A percentile compares a stretch with the other conserved stretches of the same genome.
phyloP scores from a whole-genome alignment of 2,888 invertebrate species.

The Scaptomyza parva region DNA sequence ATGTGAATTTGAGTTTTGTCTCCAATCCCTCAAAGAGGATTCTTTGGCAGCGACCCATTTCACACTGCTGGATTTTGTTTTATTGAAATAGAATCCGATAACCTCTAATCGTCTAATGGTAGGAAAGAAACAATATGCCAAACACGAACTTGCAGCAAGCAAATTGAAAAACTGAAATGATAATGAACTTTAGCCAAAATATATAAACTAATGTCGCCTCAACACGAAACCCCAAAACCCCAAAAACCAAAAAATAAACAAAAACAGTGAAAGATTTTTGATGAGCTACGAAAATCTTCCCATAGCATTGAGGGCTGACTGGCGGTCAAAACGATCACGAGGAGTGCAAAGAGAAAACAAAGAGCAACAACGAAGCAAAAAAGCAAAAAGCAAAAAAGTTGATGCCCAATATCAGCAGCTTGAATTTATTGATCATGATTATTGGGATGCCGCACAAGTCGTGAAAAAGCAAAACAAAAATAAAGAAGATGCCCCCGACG shows the following conservation, averaged over 20 bases:
- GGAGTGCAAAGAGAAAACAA: constrained; percentile 21
- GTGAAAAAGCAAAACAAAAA: constrained; percentile 51
- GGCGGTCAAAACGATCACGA: constrained; percentile 74
- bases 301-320: constrained; percentile 52
- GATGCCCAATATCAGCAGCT: constrained; percentile 53
- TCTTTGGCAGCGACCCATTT: constrained; percentile 55
- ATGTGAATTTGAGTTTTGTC: constrained; percentile 20
- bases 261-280: constrained; percentile 38
- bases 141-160: constrained; percentile 54
- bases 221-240: constrained; percentile 53
- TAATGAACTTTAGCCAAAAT: constrained; percentile 59
- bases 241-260: not conserved
- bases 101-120: constrained; percentile 43
- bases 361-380: constrained; percentile 11
- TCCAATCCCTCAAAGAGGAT: constrained; percentile 10
- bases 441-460: constrained; percentile 75
- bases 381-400: constrained; percentile 13
- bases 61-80: constrained; percentile 24
- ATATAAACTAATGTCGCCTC: constrained; percentile 64
- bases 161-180: constrained; percentile 66
- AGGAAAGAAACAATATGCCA: constrained; percentile 37
- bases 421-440: constrained; percentile 79
- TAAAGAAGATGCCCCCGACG: constrained; percentile 61
- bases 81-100: constrained; percentile 64
- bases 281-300: constrained; percentile 63